Conservation (phyloP, 2,888 invertebrate genomes). For the Platynereis dumerilii region DNA sequence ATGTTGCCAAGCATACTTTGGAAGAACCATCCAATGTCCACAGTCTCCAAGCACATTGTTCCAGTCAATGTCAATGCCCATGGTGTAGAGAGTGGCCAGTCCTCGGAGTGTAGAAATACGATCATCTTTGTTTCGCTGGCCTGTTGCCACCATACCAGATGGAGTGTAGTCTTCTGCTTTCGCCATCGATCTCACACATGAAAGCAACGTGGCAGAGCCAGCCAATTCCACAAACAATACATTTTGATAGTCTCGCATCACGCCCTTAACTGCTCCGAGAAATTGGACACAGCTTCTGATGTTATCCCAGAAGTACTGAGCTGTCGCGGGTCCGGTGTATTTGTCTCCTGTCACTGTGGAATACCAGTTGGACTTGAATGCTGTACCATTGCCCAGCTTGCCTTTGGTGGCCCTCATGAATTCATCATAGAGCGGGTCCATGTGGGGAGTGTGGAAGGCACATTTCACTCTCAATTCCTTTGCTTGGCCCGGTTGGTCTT, state of each 20-base stretch:
- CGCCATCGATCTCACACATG: conserved; percentile 19
- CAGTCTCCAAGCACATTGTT: conserved; percentile 13
- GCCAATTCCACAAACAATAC: conserved; percentile 24
- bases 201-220: conserved; percentile 26
- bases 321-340: conserved; percentile 4
- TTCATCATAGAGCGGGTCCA: conserved; percentile 21
- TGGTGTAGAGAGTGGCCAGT: conserved; percentile 18
- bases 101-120: conserved; percentile 13
- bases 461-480: conserved; percentile 28
- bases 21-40: conserved; percentile 21
- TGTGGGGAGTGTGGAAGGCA: conserved; percentile 30
- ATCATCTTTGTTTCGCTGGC: conserved; percentile 19
- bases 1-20: conserved; percentile 29
- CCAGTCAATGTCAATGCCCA: conserved; percentile 22
- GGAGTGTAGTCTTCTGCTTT: conserved; percentile 6
- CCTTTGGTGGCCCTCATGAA: conserved; percentile 22
- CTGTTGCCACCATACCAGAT: conserved; percentile 16
- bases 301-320: conserved; percentile 31
- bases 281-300: conserved; percentile 25
- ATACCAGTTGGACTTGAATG: conserved; percentile 9
- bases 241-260: conserved; percentile 26
- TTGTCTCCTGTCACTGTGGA: conserved; percentile 22
- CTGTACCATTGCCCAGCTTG: conserved; percentile 6
- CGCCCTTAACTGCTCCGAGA: conserved; percentile 12
- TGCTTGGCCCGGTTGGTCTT: conserved; percentile 20